phyloP scores from a whole-genome alignment of 2,888 invertebrate genomes.

The Spicauda simplicius region DNA sequence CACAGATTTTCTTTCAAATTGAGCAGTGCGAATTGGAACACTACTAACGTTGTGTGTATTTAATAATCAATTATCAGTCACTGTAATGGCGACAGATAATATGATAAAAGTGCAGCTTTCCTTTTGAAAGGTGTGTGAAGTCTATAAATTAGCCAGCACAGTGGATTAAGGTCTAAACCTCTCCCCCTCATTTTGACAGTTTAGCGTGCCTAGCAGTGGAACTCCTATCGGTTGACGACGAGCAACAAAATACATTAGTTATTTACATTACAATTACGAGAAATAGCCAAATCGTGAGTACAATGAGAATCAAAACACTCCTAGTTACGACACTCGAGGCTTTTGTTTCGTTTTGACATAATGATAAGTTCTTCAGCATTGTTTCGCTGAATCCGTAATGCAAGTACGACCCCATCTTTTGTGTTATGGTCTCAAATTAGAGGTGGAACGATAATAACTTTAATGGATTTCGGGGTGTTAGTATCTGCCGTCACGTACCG shows the following conservation, averaged over 20 bases:
- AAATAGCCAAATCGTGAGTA: background rate
- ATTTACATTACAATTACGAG: background rate
- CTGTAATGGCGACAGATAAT: too few relatives aligned
- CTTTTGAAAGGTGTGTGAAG: too few relatives aligned
- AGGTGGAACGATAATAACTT: constrained; percentile 28
- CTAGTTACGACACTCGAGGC: background rate
- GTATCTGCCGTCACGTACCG: constrained; percentile 14
- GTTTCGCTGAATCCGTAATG: constrained; percentile 10
- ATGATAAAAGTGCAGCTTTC: too few relatives aligned
- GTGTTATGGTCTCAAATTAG: constrained; percentile 15
- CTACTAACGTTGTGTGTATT: too few relatives aligned
- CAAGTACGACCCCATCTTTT: constrained; percentile 17
- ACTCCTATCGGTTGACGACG: too few relatives aligned
- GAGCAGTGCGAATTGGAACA: too few relatives aligned
- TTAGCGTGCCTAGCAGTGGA: too few relatives aligned
- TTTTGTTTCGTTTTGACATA: constrained; percentile 5
- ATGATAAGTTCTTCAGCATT: constrained; percentile 12
- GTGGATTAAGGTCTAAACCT: too few relatives aligned
- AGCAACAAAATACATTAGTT: background rate
- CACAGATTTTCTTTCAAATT: too few relatives aligned
- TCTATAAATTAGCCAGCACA: too few relatives aligned
- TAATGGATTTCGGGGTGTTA: constrained; percentile 31
- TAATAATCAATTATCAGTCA: too few relatives aligned
- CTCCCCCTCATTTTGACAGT: too few relatives aligned
- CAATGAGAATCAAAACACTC: background rate